Conservation (phyloP, 2,797 vertebrate species). For the Siniperca undulata region DNA sequence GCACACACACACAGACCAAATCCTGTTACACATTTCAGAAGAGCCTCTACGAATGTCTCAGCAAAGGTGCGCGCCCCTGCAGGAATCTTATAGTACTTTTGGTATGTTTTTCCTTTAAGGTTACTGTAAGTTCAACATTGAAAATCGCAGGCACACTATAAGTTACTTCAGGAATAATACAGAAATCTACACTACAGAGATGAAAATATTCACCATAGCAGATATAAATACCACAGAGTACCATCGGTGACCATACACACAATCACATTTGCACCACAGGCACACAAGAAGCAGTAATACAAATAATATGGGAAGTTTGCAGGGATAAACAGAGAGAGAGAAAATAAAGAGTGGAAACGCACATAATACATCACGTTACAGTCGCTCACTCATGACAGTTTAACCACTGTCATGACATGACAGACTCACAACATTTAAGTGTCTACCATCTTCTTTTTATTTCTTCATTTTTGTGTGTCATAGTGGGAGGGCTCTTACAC, state of each 20-base stretch:
- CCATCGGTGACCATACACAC: neutral
- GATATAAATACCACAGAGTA: neutral
- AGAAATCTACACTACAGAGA: no score
- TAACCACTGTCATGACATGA: no score
- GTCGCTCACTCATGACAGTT: neutral
- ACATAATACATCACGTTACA: neutral
- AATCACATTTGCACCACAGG: neutral
- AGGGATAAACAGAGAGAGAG: neutral
- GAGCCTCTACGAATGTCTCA: neutral
- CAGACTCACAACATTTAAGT: constrained; percentile 12
- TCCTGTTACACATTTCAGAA: neutral
- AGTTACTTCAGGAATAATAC: neutral
- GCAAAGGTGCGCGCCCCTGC: neutral
- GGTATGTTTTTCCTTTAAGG: neutral
- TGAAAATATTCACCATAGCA: neutral
- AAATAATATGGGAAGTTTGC: neutral
- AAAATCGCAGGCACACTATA: neutral
- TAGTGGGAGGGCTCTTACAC: constrained; percentile 27
- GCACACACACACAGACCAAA: constrained; percentile 11
- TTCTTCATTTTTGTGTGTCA: neutral
- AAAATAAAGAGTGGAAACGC: neutral
- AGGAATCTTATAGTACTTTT: neutral
- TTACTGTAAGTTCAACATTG: neutral
- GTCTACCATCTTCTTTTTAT: constrained; percentile 24
- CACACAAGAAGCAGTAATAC: neutral